Base-by-base conservation (phyloP, 2,888 invertebrate species). In the Pediacus dermestoides region DNA sequence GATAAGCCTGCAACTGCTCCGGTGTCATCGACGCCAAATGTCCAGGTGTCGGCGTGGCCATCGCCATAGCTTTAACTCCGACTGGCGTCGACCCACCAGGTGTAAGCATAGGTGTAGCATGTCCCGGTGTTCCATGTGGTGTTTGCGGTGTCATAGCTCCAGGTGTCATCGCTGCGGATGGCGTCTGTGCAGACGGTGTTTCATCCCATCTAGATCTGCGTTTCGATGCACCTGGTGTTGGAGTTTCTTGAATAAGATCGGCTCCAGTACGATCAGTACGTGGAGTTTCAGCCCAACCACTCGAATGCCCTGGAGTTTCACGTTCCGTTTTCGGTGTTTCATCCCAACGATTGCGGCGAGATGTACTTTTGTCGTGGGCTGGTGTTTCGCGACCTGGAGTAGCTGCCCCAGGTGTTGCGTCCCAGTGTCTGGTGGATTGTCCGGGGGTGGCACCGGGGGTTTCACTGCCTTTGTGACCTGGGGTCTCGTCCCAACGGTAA, bases 261-360 rank as follows among this genome's bases (percentile, higher is more conserved):
- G 66, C 60, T 3, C 61, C 77, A 74, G 85, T 83, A 37, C 96
- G 81, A 66, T 96, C 95, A 0, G 95, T 92, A 44, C 93, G 84
- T 0, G 99, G 99, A 0, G 99, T 99, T 72, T 99, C 99, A 9
- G 97, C 97, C 99, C 99, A 99, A 1, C 97, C 97, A 63, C 93
- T 91, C 0, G 64, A 64, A 67, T 96, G 92, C 0, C 93, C 95
- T 0, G 96, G 95, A 1, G 96, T 96, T 74, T 95, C 95, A 66
- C 95, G 77, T 65, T 95, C 95, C 2, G 95, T 94, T 74, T 93
- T 93, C 1, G 99, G 99, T 1, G 99, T 99, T 71, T 99, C 99
- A 70, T 99, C 99, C 99, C 99, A 99, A 42, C 99, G 82, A 73
- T 99, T 99, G 30, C 96, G 79, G 7, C 97, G 74, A 10, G 85